These are phyloP conservation scores for Potamarius usumacintae DNA, from an alignment of 2,113 vertebrate species.

Conservation along the genomic window DNA sequence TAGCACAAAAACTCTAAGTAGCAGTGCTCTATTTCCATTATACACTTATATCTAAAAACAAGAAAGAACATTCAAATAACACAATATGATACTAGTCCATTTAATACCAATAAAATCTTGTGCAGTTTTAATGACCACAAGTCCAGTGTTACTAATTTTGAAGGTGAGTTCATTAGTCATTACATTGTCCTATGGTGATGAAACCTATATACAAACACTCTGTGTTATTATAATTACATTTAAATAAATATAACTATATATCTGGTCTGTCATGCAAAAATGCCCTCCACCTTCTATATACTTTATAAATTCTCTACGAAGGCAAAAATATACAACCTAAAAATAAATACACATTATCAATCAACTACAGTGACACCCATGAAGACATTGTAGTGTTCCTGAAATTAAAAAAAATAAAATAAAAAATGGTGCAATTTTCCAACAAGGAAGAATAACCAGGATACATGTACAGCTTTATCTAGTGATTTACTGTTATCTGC, in stretches of 20 bases:
- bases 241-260: constrained; percentile 49
- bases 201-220: constrained; percentile 35
- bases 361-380: constrained; percentile 36
- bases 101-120: constrained; percentile 10
- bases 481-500: constrained; percentile 19
- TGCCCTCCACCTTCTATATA: constrained; percentile 37
- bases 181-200: constrained; percentile 2
- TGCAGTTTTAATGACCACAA: not conserved
- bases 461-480: constrained; percentile 31
- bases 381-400: constrained; percentile 33
- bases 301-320: constrained; percentile 6
- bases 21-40: constrained; percentile 16
- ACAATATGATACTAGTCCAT: constrained; percentile 15
- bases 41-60: constrained; percentile 19
- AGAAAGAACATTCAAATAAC: constrained; percentile 14
- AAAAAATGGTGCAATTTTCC: constrained; percentile 18
- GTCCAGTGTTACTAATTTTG: constrained; percentile 20
- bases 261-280: constrained; percentile 42
- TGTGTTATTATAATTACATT: constrained; percentile 34
- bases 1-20: constrained; percentile 6
- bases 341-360: constrained; percentile 54
- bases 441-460: constrained; percentile 4
- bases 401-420: not conserved
- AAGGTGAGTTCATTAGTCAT: constrained; percentile 12
- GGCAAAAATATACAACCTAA: constrained; percentile 49